Percentiles rank a stretch among this genome's conserved stretches.
phyloP scores from a whole-genome alignment of 2,888 invertebrate genomes.

The Cacoxenus indagator region DNA sequence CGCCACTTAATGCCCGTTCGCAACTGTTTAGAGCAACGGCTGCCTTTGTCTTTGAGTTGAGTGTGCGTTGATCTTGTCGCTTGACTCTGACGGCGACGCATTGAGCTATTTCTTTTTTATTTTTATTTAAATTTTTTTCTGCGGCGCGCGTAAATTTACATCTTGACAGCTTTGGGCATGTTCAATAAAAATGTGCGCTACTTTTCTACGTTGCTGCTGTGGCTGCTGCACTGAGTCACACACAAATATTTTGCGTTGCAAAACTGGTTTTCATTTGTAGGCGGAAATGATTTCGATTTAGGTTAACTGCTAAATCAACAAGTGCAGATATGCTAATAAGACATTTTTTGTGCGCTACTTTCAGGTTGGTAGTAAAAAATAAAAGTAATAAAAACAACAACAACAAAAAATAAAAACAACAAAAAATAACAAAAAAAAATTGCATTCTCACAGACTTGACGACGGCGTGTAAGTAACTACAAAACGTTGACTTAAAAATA shows the following conservation, averaged over 20 bases:
- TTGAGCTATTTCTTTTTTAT: not conserved
- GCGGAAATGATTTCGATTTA: conserved; percentile 43
- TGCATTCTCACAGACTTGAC: too few relatives aligned
- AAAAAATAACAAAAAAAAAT: too few relatives aligned
- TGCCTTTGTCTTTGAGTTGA: conserved; percentile 9
- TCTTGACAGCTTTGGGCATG: conserved; percentile 28
- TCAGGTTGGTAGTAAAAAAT: not conserved
- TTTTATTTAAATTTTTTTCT: not conserved
- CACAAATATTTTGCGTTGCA: not conserved
- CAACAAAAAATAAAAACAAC: too few relatives aligned
- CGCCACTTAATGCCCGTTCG: too few relatives aligned
- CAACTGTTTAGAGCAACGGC: not conserved
- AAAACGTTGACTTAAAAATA: not conserved
- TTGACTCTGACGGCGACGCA: conserved; percentile 6
- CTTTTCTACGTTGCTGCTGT: conserved; percentile 4
- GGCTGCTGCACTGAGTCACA: conserved; percentile 4
- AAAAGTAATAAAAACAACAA: not conserved
- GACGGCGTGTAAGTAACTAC: not conserved
- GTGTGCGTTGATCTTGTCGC: conserved; percentile 19
- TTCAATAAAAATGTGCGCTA: conserved; percentile 19
- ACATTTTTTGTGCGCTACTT: not conserved
- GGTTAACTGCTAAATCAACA: conserved; percentile 16
- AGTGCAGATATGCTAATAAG: conserved; percentile 9
- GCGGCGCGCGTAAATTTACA: conserved; percentile 1
- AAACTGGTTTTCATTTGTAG: conserved; percentile 32